phyloP scores from a whole-genome alignment of 2,113 vertebrate species.

The Fukomys damarensis region DNA sequence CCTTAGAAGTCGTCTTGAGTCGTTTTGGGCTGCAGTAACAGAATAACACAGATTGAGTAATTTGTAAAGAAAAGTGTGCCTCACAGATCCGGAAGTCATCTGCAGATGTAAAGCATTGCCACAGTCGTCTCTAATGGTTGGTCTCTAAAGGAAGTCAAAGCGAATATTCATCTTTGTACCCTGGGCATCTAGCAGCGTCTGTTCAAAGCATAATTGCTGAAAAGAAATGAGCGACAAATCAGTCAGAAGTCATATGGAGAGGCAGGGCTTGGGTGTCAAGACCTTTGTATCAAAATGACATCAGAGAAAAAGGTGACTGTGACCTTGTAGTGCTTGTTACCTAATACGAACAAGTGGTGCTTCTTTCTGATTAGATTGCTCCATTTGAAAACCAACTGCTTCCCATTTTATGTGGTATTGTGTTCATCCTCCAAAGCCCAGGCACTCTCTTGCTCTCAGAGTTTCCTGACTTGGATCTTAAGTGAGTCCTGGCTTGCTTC shows the following conservation, averaged over 20 bases:
- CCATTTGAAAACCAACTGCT: constrained; percentile 56
- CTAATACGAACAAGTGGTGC: not conserved
- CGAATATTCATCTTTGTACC: not conserved
- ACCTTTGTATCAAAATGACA: constrained; percentile 53
- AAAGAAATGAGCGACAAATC: constrained; percentile 40
- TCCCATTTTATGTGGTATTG: not conserved
- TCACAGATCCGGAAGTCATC: not conserved
- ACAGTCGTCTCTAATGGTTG: not conserved
- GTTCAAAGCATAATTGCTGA: constrained; percentile 27
- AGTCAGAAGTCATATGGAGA: not conserved
- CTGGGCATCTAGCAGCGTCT: not conserved
- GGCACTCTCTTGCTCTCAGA: not conserved
- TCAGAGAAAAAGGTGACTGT: constrained; percentile 41
- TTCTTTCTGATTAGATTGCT: not conserved
- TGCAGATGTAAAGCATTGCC: not conserved
- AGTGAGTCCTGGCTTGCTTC: constrained; percentile 63
- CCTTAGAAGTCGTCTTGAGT: not conserved
- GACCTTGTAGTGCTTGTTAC: constrained; percentile 10
- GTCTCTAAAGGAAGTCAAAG: not conserved
- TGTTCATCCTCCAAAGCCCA: not conserved
- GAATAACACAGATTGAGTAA: not conserved
- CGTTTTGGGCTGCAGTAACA: not conserved
- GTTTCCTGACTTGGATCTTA: constrained; percentile 70
- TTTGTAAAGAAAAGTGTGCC: not conserved
- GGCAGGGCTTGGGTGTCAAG: constrained; percentile 22